These are phyloP conservation scores for Lithophane leautieri DNA, from an alignment of 2,888 invertebrate species.

Conservation along the genomic window DNA sequence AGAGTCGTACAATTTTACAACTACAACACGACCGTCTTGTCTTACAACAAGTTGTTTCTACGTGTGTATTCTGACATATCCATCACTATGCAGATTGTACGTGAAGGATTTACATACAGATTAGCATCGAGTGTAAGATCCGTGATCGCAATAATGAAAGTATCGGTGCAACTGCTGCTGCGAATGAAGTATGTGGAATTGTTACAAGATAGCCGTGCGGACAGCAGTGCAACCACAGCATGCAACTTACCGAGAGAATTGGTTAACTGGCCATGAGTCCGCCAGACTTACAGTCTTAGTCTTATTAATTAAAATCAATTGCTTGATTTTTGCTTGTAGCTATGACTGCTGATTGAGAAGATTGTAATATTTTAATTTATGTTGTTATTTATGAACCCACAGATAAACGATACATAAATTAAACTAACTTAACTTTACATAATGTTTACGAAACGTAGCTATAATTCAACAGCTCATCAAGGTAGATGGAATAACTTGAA, in stretches of 20 bases:
- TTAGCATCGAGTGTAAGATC: constrained; percentile 50
- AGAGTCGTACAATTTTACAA: neutral
- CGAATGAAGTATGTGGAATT: neutral
- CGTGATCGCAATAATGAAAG: constrained; percentile 28
- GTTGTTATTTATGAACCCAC: no score
- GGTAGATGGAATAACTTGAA: fast-evolving
- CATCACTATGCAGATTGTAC: constrained; percentile 48
- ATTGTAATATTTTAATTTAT: no score
- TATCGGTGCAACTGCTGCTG: constrained; percentile 6
- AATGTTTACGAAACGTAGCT: neutral
- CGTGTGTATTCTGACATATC: constrained; percentile 1
- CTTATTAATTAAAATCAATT: no score
- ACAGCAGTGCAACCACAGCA: neutral
- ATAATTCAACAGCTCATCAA: no score
- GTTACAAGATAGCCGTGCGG: constrained; percentile 3
- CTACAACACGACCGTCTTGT: neutral
- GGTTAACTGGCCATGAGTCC: neutral
- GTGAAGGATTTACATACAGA: constrained; percentile 57
- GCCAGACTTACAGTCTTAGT: neutral
- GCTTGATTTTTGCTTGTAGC: neutral
- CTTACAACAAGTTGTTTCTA: constrained; percentile 17
- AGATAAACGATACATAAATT: neutral
- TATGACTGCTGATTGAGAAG: no score
- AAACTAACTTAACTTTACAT: neutral
- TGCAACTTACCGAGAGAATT: neutral